These are phyloP conservation scores for Parapsyche elsis DNA, from an alignment of 1,140 invertebrate genomes.

Conservation along the genomic window DNA sequence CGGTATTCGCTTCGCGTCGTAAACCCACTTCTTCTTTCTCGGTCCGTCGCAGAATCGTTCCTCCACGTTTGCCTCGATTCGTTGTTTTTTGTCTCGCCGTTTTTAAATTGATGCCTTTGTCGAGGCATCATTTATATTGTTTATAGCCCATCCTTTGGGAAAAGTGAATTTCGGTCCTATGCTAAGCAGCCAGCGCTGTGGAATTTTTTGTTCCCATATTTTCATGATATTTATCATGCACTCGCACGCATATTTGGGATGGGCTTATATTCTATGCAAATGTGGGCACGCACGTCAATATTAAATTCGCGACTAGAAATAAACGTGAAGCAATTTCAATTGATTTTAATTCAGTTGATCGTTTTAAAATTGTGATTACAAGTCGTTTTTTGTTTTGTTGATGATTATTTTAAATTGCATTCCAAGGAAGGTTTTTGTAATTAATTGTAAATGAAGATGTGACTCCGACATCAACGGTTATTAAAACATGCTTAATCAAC, in stretches of 20 bases:
- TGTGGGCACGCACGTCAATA: too few relatives aligned
- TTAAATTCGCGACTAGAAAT: too few relatives aligned
- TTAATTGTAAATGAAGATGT: background rate
- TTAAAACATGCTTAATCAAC: slow-evolving; percentile 4
- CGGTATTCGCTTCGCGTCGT: background rate
- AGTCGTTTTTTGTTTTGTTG: background rate
- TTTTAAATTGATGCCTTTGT: slow-evolving; percentile 19
- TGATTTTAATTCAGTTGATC: too few relatives aligned
- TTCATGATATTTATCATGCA: background rate
- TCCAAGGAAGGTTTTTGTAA: background rate
- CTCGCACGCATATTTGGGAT: background rate
- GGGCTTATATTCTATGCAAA: too few relatives aligned
- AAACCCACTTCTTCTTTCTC: background rate
- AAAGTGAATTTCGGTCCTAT: slow-evolving; percentile 1
- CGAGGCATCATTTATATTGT: slow-evolving; percentile 20
- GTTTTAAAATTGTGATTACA: background rate
- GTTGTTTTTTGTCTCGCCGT: background rate
- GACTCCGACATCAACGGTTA: background rate
- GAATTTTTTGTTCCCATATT: background rate
- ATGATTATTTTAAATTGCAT: background rate
- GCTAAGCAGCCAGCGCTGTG: background rate
- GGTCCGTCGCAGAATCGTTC: background rate
- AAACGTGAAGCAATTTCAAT: too few relatives aligned
- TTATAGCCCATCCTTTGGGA: background rate
- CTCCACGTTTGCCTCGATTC: background rate